Evolutionary conservation across 2,888 invertebrate genomes (phyloP).

Genomic region (Lithophane semibrunnea): DNA sequence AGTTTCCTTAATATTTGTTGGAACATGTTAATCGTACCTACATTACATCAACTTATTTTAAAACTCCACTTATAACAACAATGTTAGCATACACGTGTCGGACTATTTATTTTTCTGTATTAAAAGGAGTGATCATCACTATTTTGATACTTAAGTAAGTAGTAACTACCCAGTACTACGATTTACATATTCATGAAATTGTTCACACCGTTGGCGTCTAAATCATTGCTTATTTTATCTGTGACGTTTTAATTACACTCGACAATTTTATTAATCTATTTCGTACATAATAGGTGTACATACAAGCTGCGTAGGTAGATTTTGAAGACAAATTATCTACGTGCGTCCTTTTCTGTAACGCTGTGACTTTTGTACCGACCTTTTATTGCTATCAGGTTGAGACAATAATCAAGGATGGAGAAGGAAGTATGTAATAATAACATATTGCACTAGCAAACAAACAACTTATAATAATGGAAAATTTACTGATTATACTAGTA

Average conservation of each 20-base stretch:
- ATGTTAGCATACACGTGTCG: conserved; percentile 9
- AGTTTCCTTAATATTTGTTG: background rate
- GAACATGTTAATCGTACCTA: background rate
- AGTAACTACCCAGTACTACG: conserved; percentile 2
- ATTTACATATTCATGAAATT: conserved; percentile 57
- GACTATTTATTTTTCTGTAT: conserved; percentile 3
- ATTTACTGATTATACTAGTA: conserved; percentile 25
- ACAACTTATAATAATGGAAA: conserved; percentile 20
- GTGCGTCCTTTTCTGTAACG: conserved; percentile 32
- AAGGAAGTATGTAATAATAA: conserved; percentile 39
- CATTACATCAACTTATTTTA: conserved; percentile 1
- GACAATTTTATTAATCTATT: conserved; percentile 38
- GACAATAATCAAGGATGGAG: conserved; percentile 28
- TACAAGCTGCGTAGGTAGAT: conserved; percentile 24
- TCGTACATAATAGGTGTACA: conserved; percentile 11
- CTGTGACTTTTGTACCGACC: conserved; percentile 46
- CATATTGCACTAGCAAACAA: conserved; percentile 24
- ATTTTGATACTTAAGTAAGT: conserved; percentile 12
- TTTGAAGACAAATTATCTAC: conserved; percentile 20
- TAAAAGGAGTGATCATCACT: conserved; percentile 22
- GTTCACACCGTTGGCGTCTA: conserved; percentile 47
- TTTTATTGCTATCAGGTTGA: conserved; percentile 40
- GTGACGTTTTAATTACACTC: conserved; percentile 60
- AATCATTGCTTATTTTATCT: conserved; percentile 67
- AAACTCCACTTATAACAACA: conserved; percentile 8